These are phyloP conservation scores for Sebastes itinus DNA, from an alignment of 2,797 vertebrate species.

Conservation along the genomic window DNA sequence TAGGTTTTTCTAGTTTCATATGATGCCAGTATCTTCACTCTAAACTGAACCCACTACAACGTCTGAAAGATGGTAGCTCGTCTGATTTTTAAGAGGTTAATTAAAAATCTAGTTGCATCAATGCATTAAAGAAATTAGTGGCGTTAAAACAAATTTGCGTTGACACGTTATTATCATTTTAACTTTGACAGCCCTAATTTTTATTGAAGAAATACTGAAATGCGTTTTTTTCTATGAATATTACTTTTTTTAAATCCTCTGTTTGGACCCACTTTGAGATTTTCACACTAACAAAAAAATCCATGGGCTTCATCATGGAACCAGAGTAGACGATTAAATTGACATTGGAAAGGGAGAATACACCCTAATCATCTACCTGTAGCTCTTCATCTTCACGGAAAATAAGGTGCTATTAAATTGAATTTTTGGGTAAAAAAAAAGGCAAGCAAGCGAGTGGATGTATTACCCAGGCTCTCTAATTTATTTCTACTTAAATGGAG, in stretches of 20 bases:
- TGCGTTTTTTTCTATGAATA: neutral
- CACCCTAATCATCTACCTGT: slow-evolving; percentile 53
- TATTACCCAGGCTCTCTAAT: slow-evolving; percentile 75
- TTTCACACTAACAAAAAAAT: neutral
- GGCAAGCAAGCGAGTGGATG: slow-evolving; percentile 75
- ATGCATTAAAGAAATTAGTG: too few species aligned
- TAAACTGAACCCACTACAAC: too few species aligned
- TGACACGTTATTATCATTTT: accelerated
- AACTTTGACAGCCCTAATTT: too few species aligned
- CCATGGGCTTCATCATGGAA: neutral
- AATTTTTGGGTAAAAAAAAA: slow-evolving; percentile 74
- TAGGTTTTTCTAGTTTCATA: too few species aligned
- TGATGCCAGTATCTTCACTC: too few species aligned
- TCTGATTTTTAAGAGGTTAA: too few species aligned
- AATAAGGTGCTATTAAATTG: slow-evolving; percentile 82
- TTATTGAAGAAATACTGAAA: neutral
- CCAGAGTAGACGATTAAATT: slow-evolving; percentile 41
- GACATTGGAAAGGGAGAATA: slow-evolving; percentile 68
- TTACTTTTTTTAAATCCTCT: neutral
- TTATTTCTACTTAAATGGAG: slow-evolving; percentile 84
- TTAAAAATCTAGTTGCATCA: too few species aligned
- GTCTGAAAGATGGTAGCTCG: too few species aligned
- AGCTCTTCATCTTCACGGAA: slow-evolving; percentile 63
- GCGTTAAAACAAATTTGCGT: too few species aligned
- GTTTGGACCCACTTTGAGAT: neutral